A percentile compares a stretch with the other conserved stretches of the same genome.
Evolutionary conservation across 2,113 vertebrate genomes (phyloP).

Genomic region (human (Homo sapiens)): DNA sequence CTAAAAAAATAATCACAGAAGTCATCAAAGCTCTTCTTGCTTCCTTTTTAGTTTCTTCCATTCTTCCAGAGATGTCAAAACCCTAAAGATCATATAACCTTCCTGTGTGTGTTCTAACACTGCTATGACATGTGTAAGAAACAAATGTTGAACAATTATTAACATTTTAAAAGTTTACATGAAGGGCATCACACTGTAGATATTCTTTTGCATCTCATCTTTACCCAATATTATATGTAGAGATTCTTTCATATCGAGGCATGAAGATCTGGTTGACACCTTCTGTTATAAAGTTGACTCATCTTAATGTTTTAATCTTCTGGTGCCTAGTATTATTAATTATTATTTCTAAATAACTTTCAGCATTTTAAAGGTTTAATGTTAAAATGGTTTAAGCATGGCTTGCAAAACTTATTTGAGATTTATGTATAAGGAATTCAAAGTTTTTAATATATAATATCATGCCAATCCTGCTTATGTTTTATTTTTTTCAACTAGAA

Average conservation of each 20-base stretch:
- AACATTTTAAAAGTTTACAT: neutral
- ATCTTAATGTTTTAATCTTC: neutral
- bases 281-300: neutral
- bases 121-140: neutral
- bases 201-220: neutral
- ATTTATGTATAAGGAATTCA: neutral
- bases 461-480: neutral
- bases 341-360: constrained; percentile 8
- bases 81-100: neutral
- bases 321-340: neutral
- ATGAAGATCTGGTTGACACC: neutral
- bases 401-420: neutral
- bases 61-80: neutral
- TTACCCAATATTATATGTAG: neutral
- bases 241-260: neutral
- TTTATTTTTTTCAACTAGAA: constrained; percentile 32
- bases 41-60: neutral
- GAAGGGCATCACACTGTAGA: neutral
- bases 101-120: neutral
- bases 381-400: neutral
- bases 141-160: neutral
- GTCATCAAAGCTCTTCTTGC: neutral
- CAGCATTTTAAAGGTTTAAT: neutral
- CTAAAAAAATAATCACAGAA: neutral
- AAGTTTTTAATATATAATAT: neutral